Conservation (phyloP, 2,888 invertebrate genomes). For the Dilophus febrilis region DNA sequence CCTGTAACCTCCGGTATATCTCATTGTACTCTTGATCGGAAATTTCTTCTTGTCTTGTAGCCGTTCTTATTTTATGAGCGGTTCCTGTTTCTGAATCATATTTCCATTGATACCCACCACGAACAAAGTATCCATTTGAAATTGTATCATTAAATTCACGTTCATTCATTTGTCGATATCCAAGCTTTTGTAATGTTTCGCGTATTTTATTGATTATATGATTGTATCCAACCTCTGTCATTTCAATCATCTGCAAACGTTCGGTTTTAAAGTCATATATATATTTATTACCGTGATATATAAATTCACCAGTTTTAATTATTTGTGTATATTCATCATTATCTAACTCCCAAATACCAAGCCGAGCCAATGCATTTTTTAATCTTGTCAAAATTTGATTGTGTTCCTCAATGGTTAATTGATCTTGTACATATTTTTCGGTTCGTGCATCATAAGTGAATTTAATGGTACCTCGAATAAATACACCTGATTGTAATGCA, state of each 20-base stretch:
- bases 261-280: not conserved
- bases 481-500: slow-evolving; percentile 1
- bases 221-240: not conserved
- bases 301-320: too few species aligned
- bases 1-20: not conserved
- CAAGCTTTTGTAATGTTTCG: not conserved
- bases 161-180: slow-evolving; percentile 2
- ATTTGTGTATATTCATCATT: too few species aligned
- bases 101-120: slow-evolving; percentile 2
- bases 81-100: slow-evolving; percentile 2
- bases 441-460: not conserved
- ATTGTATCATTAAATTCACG: slow-evolving; percentile 5
- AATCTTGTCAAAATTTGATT: not conserved
- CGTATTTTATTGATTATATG: not conserved
- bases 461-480: not conserved
- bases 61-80: not conserved
- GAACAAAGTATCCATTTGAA: not conserved
- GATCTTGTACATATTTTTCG: not conserved
- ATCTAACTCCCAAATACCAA: too few species aligned
- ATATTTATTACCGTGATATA: not conserved
- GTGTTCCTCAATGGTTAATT: slow-evolving; percentile 1
- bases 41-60: not conserved
- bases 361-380: not conserved
- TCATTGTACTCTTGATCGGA: not conserved
- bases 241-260: not conserved